Evolutionary conservation across 2,888 invertebrate genomes (phyloP), one percentile per base, ranked within the genome.

Genomic region (Drosophila algonquin): DNA sequence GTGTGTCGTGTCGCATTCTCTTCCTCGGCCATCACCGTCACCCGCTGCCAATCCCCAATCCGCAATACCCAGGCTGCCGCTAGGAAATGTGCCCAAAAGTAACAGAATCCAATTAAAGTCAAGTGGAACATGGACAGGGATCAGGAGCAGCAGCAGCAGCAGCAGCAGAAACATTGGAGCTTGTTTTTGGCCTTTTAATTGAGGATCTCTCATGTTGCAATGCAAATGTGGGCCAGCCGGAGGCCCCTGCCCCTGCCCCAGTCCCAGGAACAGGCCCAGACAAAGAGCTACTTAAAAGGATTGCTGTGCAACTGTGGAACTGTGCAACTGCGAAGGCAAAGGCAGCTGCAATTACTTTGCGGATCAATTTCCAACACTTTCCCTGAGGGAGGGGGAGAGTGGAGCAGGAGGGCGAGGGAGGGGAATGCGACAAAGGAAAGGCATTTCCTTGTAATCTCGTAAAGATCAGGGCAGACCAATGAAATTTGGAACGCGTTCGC

Each of bases 21-120:
- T 73, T 61, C 71, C 78, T 56, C 56, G 3, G 16, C 16, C 27
- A 12, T 40, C 48, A 48, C 24, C 40, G 7, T 40, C 48, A 35
- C 24, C 35, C 55, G 47, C 73, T 54, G 40, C 40, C 40, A 40
- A 14, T 14, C 40, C 40, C 40, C 32, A 32, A 9, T 2, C 32
- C 32, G 0, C 32, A 32, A 9, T 8, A 8, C 58, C 45, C 56
- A 60, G 60, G 60, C 65, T 60, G 83, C 40, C 14, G 40, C 40
- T 40, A 40, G 5, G 69, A 87, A 84, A 85, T 80, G 86, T 88
- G 83, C 70, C 80, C 80, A 88, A 88, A 87, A 82, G 77, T 82
- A 86, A 85, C 80, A 80, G 74, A 88, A 80, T 88, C 84, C 84
- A 85, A 85, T 85, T 85, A 85, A 88, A 85, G 81, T 84, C 85